Conservation (phyloP, 37 sponge, comb jelly and placozoan genomes). For the Bolinopsis microptera region DNA sequence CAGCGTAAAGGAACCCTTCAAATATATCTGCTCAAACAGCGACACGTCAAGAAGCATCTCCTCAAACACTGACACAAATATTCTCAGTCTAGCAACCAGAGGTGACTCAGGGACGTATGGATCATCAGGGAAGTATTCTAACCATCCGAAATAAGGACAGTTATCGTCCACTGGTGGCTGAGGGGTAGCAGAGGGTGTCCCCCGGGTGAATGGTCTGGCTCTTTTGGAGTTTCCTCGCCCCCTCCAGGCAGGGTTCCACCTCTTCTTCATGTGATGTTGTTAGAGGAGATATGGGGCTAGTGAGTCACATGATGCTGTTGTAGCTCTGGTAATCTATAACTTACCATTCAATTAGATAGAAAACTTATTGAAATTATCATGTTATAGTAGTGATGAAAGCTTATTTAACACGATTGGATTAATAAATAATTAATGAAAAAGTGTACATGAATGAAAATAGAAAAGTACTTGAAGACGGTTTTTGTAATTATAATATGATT, state of each 20-base stretch:
- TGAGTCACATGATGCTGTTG: too few relatives aligned
- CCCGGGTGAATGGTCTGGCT: background rate
- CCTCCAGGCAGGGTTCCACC: background rate
- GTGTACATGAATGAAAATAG: too few relatives aligned
- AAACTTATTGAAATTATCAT: too few relatives aligned
- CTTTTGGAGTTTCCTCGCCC: background rate
- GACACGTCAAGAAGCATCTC: background rate
- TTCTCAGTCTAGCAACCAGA: background rate
- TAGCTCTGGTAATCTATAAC: too few relatives aligned
- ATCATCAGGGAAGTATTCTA: conserved; percentile 61
- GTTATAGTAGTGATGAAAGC: too few relatives aligned
- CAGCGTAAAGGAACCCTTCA: conserved; percentile 22
- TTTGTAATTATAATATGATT: too few relatives aligned
- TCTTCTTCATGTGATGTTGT: background rate
- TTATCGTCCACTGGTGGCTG: background rate
- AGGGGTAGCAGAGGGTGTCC: background rate
- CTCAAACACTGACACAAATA: conserved; percentile 1
- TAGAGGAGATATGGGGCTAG: too few relatives aligned
- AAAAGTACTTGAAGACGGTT: too few relatives aligned
- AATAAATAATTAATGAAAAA: too few relatives aligned
- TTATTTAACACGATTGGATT: too few relatives aligned
- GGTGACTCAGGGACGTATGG: background rate
- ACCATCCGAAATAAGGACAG: conserved; percentile 56
- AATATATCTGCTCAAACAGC: conserved; percentile 7
- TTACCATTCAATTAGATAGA: too few relatives aligned